Evolutionary conservation across 2,797 vertebrate genomes (phyloP).

Genomic region (Eremophila alpestris): DNA sequence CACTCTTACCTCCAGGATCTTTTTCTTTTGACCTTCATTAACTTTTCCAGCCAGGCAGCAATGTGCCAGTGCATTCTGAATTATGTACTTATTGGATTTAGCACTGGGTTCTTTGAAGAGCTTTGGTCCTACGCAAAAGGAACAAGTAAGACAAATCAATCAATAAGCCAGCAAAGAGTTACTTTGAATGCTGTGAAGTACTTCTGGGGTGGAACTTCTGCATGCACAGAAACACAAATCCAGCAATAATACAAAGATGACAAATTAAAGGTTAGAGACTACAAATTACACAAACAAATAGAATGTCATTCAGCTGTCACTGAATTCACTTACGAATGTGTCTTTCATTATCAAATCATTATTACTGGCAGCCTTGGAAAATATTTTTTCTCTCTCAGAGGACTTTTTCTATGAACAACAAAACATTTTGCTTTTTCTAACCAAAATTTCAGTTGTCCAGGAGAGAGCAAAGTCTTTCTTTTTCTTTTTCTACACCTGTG

Average conservation of each 20-base stretch:
- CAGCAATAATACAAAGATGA: neutral
- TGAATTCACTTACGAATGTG: neutral
- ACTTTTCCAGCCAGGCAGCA: conserved; percentile 98
- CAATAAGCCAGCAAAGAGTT: neutral
- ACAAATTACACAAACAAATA: neutral
- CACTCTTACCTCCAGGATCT: conserved; percentile 92
- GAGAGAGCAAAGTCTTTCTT: neutral
- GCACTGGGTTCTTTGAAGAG: conserved; percentile 98
- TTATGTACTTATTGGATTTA: conserved; percentile 99
- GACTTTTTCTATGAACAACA: neutral
- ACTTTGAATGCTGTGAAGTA: neutral
- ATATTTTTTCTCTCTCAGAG: neutral
- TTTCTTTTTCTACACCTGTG: neutral
- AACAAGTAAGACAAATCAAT: neutral
- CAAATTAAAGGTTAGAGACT: neutral
- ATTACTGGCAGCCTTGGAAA: neutral
- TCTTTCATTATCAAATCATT: neutral
- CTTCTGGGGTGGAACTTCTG: neutral
- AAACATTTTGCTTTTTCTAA: neutral
- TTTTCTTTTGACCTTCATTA: conserved; percentile 97
- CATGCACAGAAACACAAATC: neutral
- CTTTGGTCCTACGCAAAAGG: conserved; percentile 86
- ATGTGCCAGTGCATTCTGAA: conserved; percentile 95
- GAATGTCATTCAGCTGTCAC: neutral
- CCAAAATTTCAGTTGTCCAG: neutral